These are phyloP conservation scores for Trichacis sp. DNA, from an alignment of 2,888 invertebrate species.

Conservation along the genomic window DNA sequence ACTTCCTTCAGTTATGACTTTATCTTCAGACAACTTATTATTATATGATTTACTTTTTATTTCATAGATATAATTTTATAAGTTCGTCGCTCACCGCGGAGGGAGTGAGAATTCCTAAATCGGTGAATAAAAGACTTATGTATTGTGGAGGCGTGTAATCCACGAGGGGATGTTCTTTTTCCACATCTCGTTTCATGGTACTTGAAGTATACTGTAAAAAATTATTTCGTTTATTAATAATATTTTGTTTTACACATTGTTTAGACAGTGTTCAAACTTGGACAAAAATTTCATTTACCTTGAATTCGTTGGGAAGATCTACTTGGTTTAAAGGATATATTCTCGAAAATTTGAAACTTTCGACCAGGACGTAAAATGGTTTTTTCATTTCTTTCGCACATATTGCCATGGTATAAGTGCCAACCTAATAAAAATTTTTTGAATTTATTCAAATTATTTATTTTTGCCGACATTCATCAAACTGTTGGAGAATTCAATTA, in stretches of 20 bases:
- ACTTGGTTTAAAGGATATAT: conserved; percentile 93
- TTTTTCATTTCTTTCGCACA: conserved; percentile 92
- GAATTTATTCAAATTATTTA: too few species aligned
- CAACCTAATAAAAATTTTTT: conserved; percentile 73
- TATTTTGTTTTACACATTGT: too few species aligned
- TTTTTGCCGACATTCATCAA: too few species aligned
- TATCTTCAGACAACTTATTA: too few species aligned
- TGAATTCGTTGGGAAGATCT: conserved; percentile 91
- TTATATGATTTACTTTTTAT: conserved; percentile 11
- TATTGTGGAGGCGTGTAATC: conserved; percentile 98
- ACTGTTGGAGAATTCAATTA: too few species aligned
- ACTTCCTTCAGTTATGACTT: too few species aligned
- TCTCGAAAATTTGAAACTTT: conserved; percentile 97
- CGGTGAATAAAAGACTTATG: conserved; percentile 93
- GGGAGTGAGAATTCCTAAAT: conserved; percentile 94
- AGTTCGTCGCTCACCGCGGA: conserved; percentile 98
- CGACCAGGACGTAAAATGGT: conserved; percentile 94
- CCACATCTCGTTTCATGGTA: conserved; percentile 69
- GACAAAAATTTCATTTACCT: conserved; percentile 73
- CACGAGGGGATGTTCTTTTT: conserved; percentile 85
- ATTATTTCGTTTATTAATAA: too few species aligned
- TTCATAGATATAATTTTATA: conserved; percentile 93
- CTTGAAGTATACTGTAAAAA: conserved; percentile 71
- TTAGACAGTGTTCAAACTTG: too few species aligned
- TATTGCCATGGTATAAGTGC: conserved; percentile 86